A percentile compares a stretch with the other conserved stretches of the same genome.
Conservation (phyloP, 2,113 vertebrate species). For the Microtus montanus region DNA sequence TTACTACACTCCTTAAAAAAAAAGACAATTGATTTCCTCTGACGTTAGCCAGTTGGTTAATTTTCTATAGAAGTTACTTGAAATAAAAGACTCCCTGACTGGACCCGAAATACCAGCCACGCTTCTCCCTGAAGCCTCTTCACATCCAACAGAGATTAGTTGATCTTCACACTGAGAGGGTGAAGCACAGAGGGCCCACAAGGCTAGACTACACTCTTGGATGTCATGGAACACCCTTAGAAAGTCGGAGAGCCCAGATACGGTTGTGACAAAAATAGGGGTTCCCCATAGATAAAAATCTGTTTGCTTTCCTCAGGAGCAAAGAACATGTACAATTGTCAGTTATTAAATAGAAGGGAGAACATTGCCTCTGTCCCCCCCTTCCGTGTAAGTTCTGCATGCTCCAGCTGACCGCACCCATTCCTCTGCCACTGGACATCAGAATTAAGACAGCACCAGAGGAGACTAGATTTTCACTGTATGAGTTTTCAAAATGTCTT, state of each 20-base stretch:
- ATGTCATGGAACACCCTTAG: background rate
- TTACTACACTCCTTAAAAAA: background rate
- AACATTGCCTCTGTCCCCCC: background rate
- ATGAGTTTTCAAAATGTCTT: background rate
- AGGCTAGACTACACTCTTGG: background rate
- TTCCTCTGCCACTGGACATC: background rate
- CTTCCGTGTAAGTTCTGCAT: background rate
- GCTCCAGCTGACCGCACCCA: background rate
- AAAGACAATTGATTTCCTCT: background rate
- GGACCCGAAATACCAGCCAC: background rate
- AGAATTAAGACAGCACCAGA: background rate
- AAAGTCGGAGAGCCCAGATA: background rate
- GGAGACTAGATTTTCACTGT: background rate
- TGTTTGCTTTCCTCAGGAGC: background rate
- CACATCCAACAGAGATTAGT: background rate
- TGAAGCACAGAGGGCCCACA: background rate
- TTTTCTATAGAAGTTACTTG: conserved; percentile 24
- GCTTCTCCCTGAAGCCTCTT: background rate
- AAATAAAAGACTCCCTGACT: background rate
- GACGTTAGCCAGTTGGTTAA: background rate
- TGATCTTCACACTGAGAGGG: conserved; percentile 2
- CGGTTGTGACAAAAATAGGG: background rate
- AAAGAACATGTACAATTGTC: background rate
- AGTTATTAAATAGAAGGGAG: background rate
- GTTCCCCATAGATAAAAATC: background rate